Conservation (phyloP, 2,113 vertebrate species). For the Rutilus rutilus region DNA sequence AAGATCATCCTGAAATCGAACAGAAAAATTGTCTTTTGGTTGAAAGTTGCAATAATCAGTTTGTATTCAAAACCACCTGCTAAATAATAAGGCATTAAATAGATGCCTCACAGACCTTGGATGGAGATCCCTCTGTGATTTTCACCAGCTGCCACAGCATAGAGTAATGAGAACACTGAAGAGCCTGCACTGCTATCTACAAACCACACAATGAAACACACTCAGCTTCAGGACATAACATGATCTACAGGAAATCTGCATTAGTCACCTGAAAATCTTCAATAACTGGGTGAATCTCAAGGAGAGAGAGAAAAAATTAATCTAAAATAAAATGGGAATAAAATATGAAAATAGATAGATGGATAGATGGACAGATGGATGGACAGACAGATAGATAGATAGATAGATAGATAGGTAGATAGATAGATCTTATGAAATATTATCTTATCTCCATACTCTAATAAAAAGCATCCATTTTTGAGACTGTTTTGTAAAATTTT, state of each 20-base stretch:
- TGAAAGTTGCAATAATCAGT: not conserved
- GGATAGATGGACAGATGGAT: too few relatives aligned
- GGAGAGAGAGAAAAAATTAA: too few relatives aligned
- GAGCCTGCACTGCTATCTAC: conserved; percentile 94
- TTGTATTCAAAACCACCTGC: not conserved
- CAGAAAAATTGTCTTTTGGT: not conserved
- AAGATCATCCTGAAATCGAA: conserved; percentile 86
- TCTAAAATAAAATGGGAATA: too few relatives aligned
- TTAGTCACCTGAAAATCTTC: not conserved
- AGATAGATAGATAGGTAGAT: too few relatives aligned
- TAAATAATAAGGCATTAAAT: not conserved
- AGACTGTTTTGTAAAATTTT: too few relatives aligned
- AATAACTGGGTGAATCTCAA: not conserved
- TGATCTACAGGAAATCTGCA: not conserved
- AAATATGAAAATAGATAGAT: too few relatives aligned
- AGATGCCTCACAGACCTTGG: conserved; percentile 80
- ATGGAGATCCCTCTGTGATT: conserved; percentile 93
- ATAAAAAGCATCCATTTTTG: not conserved
- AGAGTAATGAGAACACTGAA: conserved; percentile 98
- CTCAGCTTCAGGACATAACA: not conserved
- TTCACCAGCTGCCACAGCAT: conserved; percentile 99
- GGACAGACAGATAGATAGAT: too few relatives aligned
- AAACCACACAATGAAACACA: not conserved
- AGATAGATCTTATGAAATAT: not conserved
- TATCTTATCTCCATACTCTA: not conserved